Evolutionary conservation across 2,797 vertebrate species (phyloP), one percentile per base, ranked within the genome.

Genomic region (Urophycis tenuis): DNA sequence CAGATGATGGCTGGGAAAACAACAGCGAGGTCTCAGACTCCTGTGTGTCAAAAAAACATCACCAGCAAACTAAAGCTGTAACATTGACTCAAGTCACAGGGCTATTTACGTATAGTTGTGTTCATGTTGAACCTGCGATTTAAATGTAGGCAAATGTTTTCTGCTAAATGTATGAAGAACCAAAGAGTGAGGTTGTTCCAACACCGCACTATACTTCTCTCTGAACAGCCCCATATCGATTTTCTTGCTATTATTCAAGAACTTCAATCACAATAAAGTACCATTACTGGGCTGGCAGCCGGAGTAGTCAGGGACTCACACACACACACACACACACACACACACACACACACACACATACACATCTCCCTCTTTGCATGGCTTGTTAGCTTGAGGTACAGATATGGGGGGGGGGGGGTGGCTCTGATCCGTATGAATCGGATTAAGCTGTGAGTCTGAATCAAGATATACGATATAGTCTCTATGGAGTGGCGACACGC

Each of bases 181-280:
- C 25, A 67, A 29, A 67, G 60, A 11, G 60, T 11, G 60, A 67
- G 60, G 14, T 60, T 60, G 53, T 60, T 7, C 53, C 53, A 8
- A 25, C 53, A 25, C 7, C 7, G 53, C 53, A 29, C 60, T 67
- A 67, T 67, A 17, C 60, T 9, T 67, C 25, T 25, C 81, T 82
- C 72, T 78, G 79, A 72, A 84, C 82, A 85, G 79, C 75, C 72
- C 15, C 78, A 92, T n/a, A n/a, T 91, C 87, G 89, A 92, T 92
- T 90, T 87, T 36, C 73, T 31, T 79, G 81, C 80, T 77, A 82
- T 81, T 83, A 81, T 79, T 78, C 84, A 53, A 75, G 75, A 85
- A 86, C 84, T 82, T 90, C 88, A 84, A 86, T 91, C 89, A 84
- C 84, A 84, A 87, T 91, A 82, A 89, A 85, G 84, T 72, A 35